Percentiles rank a stretch among this genome's conserved stretches.
phyloP scores from a whole-genome alignment of 2,888 invertebrate genomes.

The Dichetophora obliterata region DNA sequence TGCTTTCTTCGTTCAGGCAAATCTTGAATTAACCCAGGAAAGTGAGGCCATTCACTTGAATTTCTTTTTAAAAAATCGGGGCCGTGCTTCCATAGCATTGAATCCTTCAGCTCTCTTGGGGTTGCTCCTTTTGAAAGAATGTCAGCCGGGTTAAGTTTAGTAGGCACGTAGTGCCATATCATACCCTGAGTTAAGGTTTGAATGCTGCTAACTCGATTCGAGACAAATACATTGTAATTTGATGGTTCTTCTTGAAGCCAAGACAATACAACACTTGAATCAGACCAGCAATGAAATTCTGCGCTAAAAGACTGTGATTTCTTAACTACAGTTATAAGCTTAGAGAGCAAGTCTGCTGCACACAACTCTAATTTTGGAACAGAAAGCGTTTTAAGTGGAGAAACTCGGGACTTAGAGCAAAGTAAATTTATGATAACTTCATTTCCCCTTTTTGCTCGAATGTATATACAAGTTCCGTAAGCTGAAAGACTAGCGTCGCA shows the following conservation, averaged over 20 bases:
- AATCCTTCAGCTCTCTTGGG: conserved; percentile 13
- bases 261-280: conserved; percentile 40
- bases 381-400: conserved; percentile 9
- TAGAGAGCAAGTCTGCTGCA: background rate
- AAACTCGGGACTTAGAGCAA: conserved; percentile 43
- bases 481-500: conserved; percentile 41
- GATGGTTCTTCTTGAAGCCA: conserved; percentile 37
- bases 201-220: conserved; percentile 38
- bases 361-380: background rate
- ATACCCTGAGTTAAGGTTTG: conserved; percentile 15
- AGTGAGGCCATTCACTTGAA: too few relatives aligned
- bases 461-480: conserved; percentile 41
- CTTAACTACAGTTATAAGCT: background rate
- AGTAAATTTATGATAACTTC: conserved; percentile 10
- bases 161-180: conserved; percentile 25
- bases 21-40: too few relatives aligned
- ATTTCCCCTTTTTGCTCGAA: conserved; percentile 14
- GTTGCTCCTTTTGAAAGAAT: background rate
- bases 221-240: conserved; percentile 41
- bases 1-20: too few relatives aligned
- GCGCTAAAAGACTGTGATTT: background rate
- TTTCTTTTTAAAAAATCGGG: too few relatives aligned
- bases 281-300: conserved; percentile 38
- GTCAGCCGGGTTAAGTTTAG: conserved; percentile 19
- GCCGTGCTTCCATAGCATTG: background rate